phyloP scores from a whole-genome alignment of 1,140 invertebrate species.

The Drosophila kikkawai region DNA sequence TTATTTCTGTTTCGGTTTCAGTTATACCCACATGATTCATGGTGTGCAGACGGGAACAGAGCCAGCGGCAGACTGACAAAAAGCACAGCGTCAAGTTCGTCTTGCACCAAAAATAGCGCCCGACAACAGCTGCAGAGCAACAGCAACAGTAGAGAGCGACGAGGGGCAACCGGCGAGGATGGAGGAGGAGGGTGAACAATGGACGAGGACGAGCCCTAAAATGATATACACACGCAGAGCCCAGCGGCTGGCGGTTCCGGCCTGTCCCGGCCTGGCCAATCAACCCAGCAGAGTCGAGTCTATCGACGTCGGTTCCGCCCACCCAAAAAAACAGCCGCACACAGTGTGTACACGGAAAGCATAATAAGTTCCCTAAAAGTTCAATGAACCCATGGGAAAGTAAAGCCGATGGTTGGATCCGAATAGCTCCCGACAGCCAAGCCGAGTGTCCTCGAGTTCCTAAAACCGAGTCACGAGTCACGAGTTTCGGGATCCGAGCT shows the following conservation, averaged over 20 bases:
- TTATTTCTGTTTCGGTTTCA: background rate
- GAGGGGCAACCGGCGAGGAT: background rate
- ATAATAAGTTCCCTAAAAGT: slow-evolving; percentile 78
- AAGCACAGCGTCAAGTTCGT: slow-evolving; percentile 47
- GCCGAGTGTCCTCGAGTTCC: slow-evolving; percentile 9
- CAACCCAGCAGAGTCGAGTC: slow-evolving; percentile 52
- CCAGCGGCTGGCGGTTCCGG: slow-evolving; percentile 20
- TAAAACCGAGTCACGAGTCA: slow-evolving; percentile 13
- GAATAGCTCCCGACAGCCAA: slow-evolving; percentile 3
- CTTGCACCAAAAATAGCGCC: slow-evolving; percentile 56
- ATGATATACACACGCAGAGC: slow-evolving; percentile 50
- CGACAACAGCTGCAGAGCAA: slow-evolving; percentile 59
- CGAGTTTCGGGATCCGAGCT: slow-evolving; percentile 5
- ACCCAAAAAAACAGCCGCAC: slow-evolving; percentile 16
- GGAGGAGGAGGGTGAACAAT: slow-evolving; percentile 33
- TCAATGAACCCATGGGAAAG: slow-evolving; percentile 76
- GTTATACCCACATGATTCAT: slow-evolving; percentile 61
- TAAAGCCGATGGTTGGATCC: slow-evolving; percentile 56
- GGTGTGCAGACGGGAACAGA: slow-evolving; percentile 56
- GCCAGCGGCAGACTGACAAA: slow-evolving; percentile 63
- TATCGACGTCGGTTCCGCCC: slow-evolving; percentile 29
- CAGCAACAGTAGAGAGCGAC: slow-evolving; percentile 32
- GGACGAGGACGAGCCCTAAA: slow-evolving; percentile 65
- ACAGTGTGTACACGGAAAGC: slow-evolving; percentile 41
- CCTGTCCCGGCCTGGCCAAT: slow-evolving; percentile 35